A percentile compares a stretch with the other conserved stretches of the same genome.
Conservation (phyloP, 2,113 vertebrate genomes). For the Phylloscopus whistleri region DNA sequence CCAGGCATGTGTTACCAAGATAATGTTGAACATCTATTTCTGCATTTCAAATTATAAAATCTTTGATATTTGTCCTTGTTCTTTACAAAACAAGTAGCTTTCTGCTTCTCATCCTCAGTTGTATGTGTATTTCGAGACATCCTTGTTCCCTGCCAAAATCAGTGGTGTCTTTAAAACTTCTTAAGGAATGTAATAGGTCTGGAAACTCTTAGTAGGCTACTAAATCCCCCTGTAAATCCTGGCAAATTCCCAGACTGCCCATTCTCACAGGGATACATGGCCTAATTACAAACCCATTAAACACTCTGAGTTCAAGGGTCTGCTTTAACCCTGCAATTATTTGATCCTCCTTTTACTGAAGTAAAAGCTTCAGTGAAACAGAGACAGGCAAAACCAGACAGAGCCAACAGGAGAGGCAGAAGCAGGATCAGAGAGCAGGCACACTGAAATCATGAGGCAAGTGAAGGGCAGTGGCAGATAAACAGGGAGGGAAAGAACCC, state of each 20-base stretch:
- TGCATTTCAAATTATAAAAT: background rate
- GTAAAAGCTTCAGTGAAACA: background rate
- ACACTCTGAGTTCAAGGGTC: slow-evolving; percentile 4
- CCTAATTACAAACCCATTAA: slow-evolving; percentile 54
- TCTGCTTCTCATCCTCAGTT: background rate
- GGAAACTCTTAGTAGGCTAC: slow-evolving; percentile 28
- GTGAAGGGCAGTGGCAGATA: background rate
- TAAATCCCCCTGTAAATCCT: slow-evolving; percentile 48
- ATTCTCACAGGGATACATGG: slow-evolving; percentile 38
- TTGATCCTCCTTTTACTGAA: background rate
- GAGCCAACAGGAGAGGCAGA: background rate
- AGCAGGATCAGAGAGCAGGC: background rate
- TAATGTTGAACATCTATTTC: background rate
- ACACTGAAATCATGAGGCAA: background rate
- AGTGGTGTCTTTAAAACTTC: slow-evolving; percentile 19
- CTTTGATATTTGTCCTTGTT: background rate
- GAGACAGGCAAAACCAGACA: background rate
- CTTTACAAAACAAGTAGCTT: background rate
- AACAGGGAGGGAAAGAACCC: background rate
- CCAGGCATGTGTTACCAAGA: background rate
- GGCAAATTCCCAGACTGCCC: slow-evolving; percentile 18
- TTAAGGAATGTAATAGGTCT: slow-evolving; percentile 29
- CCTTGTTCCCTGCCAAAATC: background rate
- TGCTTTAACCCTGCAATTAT: slow-evolving; percentile 3
- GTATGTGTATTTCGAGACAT: background rate